Conservation (phyloP, 2,797 vertebrate genomes). For the Coracias cyanogaster region DNA sequence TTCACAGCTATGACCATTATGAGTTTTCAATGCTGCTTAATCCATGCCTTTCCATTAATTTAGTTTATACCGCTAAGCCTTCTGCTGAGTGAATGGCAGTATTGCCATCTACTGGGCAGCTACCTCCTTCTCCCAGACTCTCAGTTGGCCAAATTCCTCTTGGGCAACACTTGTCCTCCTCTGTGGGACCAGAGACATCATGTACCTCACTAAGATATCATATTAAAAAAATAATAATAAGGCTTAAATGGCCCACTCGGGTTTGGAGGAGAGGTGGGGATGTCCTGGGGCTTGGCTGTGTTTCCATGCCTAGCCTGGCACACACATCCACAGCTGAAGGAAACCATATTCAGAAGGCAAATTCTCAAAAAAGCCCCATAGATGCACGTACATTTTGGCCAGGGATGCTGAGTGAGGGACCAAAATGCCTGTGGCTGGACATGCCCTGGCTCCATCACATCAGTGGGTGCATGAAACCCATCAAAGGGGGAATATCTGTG, state of each 20-base stretch:
- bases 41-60: fast-evolving
- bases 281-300: not conserved
- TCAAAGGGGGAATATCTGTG: not conserved
- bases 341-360: not conserved
- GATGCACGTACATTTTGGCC: not conserved
- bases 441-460: not conserved
- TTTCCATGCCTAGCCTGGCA: not conserved
- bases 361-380: fast-evolving
- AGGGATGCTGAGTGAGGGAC: not conserved
- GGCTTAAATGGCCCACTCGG: fast-evolving
- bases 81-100: not conserved
- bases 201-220: fast-evolving
- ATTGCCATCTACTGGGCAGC: slow-evolving; percentile 54
- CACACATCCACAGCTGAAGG: not conserved
- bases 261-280: not conserved
- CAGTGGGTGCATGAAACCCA: not conserved
- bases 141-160: not conserved
- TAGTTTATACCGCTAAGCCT: not conserved
- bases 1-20: not conserved
- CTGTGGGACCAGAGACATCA: not conserved
- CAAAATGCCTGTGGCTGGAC: not conserved
- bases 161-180: not conserved
- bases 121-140: not conserved
- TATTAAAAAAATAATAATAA: not conserved
- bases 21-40: not conserved